Percentiles rank a stretch among this genome's conserved stretches.
Conservation (phyloP, 2,888 invertebrate species). For the Clanis bilineata region DNA sequence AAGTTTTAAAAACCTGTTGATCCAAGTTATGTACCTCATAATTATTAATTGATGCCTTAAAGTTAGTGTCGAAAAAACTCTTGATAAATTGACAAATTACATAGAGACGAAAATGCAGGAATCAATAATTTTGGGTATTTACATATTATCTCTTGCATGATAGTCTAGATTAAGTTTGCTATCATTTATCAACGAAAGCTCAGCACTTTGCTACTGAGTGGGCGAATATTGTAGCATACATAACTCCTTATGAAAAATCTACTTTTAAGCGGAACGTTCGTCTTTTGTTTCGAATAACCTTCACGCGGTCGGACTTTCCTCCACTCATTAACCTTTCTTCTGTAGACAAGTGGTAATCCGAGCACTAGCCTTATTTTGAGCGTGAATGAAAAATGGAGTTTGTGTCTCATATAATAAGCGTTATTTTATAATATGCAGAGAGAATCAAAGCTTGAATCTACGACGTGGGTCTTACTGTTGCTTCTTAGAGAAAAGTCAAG, state of each 20-base stretch:
- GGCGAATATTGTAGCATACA: no score
- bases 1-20: no score
- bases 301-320: slow-evolving; percentile 47
- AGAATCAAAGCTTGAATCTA: slow-evolving; percentile 48
- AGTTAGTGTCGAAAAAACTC: no score
- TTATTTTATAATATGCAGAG: slow-evolving; percentile 27
- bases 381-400: slow-evolving; percentile 26
- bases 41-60: no score
- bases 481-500: not conserved
- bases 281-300: slow-evolving; percentile 59
- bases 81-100: no score
- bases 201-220: no score
- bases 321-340: slow-evolving; percentile 60
- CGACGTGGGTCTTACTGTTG: slow-evolving; percentile 38
- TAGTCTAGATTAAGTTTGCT: no score
- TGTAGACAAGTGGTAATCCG: slow-evolving; percentile 52
- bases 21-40: no score
- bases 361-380: slow-evolving; percentile 38
- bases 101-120: no score
- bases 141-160: no score
- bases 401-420: slow-evolving; percentile 16
- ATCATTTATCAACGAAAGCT: no score
- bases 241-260: not conserved
- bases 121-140: no score
- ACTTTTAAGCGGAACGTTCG: slow-evolving; percentile 15